These are phyloP conservation scores for Ferdinandea cuprea DNA, from an alignment of 2,888 invertebrate genomes.

Conservation along the genomic window DNA sequence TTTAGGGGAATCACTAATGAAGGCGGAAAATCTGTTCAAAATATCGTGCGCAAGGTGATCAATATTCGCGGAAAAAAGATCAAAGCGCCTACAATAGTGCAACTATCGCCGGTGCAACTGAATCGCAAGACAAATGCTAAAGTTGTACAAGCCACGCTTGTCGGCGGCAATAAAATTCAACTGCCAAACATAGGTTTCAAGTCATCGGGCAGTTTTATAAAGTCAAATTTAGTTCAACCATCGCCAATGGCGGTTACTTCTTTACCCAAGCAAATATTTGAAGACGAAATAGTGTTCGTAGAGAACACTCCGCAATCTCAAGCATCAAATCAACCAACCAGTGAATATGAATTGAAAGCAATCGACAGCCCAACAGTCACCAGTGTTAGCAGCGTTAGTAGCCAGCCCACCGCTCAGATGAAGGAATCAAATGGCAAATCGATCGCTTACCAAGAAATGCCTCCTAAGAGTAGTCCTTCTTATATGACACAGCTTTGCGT, in stretches of 20 bases:
- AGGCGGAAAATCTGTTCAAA: conserved; percentile 56
- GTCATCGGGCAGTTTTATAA: conserved; percentile 75
- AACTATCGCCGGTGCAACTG: conserved; percentile 81
- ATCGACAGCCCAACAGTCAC: conserved; percentile 4
- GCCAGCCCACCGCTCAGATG: not conserved
- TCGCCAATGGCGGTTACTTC: conserved; percentile 85
- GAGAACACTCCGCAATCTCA: conserved; percentile 30
- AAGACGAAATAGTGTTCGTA: conserved; percentile 83
- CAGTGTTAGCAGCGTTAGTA: conserved; percentile 23
- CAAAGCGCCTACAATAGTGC: conserved; percentile 81
- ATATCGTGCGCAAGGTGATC: conserved; percentile 64
- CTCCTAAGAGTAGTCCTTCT: conserved; percentile 40
- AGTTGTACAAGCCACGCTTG: conserved; percentile 83
- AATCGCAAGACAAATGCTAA: conserved; percentile 81
- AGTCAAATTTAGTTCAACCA: conserved; percentile 82
- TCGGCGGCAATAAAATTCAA: conserved; percentile 80
- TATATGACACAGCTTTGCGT: conserved; percentile 46
- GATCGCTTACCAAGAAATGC: conserved; percentile 16
- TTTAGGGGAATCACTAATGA: conserved; percentile 76
- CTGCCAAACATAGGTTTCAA: conserved; percentile 77
- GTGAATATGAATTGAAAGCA: conserved; percentile 12
- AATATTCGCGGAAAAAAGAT: conserved; percentile 78
- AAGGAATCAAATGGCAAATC: conserved; percentile 32
- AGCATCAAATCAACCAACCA: not conserved
- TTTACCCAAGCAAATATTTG: conserved; percentile 87